A percentile compares a stretch with the other conserved stretches of the same genome.
phyloP scores from a whole-genome alignment of 2,797 vertebrate species.

The Ciconia nigra region DNA sequence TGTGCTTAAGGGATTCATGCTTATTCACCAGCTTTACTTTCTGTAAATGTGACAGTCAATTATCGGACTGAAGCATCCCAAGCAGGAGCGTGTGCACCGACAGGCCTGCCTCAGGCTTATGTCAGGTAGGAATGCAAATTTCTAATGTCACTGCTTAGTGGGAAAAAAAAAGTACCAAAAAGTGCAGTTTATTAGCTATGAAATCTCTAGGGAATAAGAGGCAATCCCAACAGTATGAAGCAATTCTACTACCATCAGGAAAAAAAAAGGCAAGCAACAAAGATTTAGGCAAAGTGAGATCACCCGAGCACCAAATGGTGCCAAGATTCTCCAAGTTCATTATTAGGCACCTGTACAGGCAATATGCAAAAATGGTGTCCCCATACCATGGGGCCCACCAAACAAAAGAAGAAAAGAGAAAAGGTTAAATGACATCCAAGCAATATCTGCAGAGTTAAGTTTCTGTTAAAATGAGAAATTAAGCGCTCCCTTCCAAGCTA shows the following conservation, averaged over 20 bases:
- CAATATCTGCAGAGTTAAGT: rapidly evolving
- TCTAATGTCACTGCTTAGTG: background rate
- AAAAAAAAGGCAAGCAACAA: background rate
- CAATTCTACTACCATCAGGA: background rate
- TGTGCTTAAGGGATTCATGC: background rate
- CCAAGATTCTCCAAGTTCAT: background rate
- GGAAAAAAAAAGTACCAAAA: background rate
- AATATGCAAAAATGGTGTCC: rapidly evolving
- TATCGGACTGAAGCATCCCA: background rate
- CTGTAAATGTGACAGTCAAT: background rate
- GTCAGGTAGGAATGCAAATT: background rate
- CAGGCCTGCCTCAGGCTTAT: background rate
- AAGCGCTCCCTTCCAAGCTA: background rate
- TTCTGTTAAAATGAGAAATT: background rate
- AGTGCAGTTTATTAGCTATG: background rate
- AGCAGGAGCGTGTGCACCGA: background rate
- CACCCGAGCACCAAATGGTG: rapidly evolving
- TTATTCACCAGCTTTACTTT: background rate
- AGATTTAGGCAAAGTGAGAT: background rate
- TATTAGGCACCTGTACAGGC: background rate
- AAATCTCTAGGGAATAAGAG: background rate
- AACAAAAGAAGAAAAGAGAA: background rate
- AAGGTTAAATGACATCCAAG: background rate
- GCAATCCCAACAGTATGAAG: background rate
- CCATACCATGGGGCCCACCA: background rate